Base-by-base conservation (phyloP, 2,888 invertebrate species). In the Crematogaster levior region DNA sequence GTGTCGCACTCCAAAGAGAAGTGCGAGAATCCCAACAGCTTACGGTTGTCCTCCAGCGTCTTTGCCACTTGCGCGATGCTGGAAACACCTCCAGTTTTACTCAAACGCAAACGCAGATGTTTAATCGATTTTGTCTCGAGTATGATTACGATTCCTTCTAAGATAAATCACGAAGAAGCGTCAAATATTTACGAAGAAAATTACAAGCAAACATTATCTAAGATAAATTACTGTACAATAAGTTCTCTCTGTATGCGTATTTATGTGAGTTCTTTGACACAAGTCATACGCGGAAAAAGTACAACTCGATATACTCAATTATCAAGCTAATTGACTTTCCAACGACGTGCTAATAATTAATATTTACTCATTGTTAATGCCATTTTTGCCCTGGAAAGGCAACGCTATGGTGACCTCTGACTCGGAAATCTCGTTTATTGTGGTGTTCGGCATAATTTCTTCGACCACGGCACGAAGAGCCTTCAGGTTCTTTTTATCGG, bases 1-100 rank as follows among this genome's bases (percentile, higher is more conserved):
- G 95, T 96, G 93, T 96, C 96, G 93, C 96, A 96, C 92, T 96
- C 96, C 86, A 97, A 90, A 18, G 95, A 93, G 88, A 95, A 95
- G 83, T 94, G 95, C 9, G 92, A 94, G 90, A 95, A 96, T 60
- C 95, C 95, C 53, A 95, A 94, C 43, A 91, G 88, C 0, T 90
- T 60, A 84, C 95, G 95, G 27, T 94, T 93, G 24, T 94, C 91
- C 89, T 96, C 96, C 79, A 97, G 90, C 9, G 92, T 89, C 48
- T 93, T 91, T 85, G 95, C 95, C 3, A 95, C 93, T 56, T 94
- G 93, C 0, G 95, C 93, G 91, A 95, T 95, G 88, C 96, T 96
- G 86, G n/a, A 37, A 92, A 90, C 9, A 48, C 7, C 27, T 21
- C 72, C 34, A 37, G 12, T 15, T 72, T 81, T 65, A 80, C 24